Percentiles rank a stretch among this genome's conserved stretches.
Evolutionary conservation across 2,888 invertebrate genomes (phyloP).

Genomic region (Papilio elwesi): DNA sequence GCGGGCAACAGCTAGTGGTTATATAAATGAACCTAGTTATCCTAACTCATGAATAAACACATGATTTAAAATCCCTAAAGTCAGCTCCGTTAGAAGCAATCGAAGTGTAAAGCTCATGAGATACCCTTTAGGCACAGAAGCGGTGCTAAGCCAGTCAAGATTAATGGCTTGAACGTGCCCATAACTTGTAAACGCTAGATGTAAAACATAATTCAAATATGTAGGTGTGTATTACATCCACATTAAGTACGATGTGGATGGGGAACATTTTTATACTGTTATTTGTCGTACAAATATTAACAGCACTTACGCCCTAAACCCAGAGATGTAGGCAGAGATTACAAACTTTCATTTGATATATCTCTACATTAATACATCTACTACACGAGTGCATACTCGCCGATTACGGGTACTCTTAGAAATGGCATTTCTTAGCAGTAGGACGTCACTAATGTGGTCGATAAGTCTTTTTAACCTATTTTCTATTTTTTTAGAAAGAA

Average conservation of each 20-base stretch:
- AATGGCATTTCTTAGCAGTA: no score
- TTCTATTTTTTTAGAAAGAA: no score
- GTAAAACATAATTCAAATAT: not conserved
- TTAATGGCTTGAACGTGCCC: conserved; percentile 14
- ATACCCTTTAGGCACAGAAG: not conserved
- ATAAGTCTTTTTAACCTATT: no score
- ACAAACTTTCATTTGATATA: no score
- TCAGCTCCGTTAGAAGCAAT: not conserved
- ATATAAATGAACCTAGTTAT: not conserved
- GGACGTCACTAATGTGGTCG: no score
- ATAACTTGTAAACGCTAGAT: conserved; percentile 8
- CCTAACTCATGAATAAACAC: not conserved
- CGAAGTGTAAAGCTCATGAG: conserved; percentile 24
- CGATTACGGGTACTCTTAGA: no score
- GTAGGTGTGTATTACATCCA: not conserved
- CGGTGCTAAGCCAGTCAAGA: conserved; percentile 3
- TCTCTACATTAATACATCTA: no score
- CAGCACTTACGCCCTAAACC: no score
- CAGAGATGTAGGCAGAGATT: no score
- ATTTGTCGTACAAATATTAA: no score
- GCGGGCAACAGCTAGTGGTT: not conserved
- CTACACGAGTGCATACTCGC: no score
- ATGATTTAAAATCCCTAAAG: not conserved
- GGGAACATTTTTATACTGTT: no score
- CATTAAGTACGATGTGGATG: not conserved